phyloP scores from a whole-genome alignment of 2,888 invertebrate genomes.

The Exephanes ischioxanthus region DNA sequence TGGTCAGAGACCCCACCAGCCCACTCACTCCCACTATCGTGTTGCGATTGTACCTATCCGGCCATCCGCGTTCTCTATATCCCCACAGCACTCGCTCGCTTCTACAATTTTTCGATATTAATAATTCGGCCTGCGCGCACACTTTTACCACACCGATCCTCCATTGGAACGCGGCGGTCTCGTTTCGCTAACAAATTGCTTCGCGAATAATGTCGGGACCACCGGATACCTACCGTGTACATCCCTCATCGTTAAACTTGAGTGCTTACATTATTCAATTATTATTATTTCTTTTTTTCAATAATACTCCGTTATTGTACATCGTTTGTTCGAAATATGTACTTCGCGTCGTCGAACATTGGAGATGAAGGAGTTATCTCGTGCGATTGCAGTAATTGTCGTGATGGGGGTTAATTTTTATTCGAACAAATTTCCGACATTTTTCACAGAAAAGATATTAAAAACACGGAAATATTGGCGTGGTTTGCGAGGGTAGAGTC shows the following conservation, averaged over 20 bases:
- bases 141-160: slow-evolving; percentile 15
- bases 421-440: background rate
- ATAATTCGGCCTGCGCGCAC: slow-evolving; percentile 35
- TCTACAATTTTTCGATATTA: slow-evolving; percentile 61
- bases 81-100: slow-evolving; percentile 13
- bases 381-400: background rate
- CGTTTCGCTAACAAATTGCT: slow-evolving; percentile 40
- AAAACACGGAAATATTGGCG: background rate
- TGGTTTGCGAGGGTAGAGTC: too few relatives aligned
- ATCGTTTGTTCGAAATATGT: background rate
- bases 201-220: slow-evolving; percentile 29
- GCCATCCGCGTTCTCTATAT: background rate
- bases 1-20: slow-evolving; percentile 24
- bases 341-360: background rate
- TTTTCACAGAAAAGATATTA: background rate
- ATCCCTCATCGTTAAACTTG: slow-evolving; percentile 5
- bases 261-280: slow-evolving; percentile 21
- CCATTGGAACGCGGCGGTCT: background rate
- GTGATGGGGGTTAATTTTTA: background rate
- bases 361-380: background rate
- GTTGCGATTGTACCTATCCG: slow-evolving; percentile 47
- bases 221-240: slow-evolving; percentile 20
- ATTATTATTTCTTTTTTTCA: slow-evolving; percentile 35
- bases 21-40: background rate
- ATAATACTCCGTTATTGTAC: slow-evolving; percentile 18